Evolutionary conservation across 2,113 vertebrate genomes (phyloP).

Genomic region (Antigone vipio): DNA sequence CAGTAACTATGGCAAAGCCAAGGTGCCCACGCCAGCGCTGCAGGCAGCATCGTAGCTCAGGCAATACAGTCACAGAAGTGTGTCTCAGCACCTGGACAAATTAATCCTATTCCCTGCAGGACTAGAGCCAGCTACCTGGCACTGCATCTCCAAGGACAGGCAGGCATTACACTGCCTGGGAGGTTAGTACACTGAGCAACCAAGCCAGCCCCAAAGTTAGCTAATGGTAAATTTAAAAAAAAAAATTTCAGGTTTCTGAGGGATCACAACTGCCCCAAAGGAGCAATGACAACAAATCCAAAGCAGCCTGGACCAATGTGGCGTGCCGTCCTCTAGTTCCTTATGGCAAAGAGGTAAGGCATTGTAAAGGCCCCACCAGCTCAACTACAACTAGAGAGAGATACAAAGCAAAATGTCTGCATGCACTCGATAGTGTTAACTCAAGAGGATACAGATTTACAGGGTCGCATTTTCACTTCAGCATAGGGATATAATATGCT

Average conservation of each 20-base stretch:
- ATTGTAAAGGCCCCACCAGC: background rate
- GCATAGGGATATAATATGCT: background rate
- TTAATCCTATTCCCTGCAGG: background rate
- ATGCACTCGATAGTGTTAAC: fast-evolving
- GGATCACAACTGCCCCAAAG: background rate
- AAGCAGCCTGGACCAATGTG: background rate
- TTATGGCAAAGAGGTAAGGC: background rate
- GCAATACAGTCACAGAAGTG: background rate
- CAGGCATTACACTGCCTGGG: background rate
- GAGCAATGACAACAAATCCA: background rate
- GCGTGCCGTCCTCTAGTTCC: background rate
- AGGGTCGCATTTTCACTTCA: background rate
- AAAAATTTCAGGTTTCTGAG: background rate
- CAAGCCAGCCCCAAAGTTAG: background rate
- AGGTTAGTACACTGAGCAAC: background rate
- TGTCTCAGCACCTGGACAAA: background rate
- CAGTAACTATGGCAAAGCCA: background rate
- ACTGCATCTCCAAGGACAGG: background rate
- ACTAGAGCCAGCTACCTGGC: background rate
- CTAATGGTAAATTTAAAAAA: background rate
- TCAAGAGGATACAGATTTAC: background rate
- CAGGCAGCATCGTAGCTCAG: fast-evolving
- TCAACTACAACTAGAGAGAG: background rate
- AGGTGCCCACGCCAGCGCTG: background rate
- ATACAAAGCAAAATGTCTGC: background rate